These are phyloP conservation scores for Fragum fragum DNA, from an alignment of 2,888 invertebrate genomes.

Conservation along the genomic window DNA sequence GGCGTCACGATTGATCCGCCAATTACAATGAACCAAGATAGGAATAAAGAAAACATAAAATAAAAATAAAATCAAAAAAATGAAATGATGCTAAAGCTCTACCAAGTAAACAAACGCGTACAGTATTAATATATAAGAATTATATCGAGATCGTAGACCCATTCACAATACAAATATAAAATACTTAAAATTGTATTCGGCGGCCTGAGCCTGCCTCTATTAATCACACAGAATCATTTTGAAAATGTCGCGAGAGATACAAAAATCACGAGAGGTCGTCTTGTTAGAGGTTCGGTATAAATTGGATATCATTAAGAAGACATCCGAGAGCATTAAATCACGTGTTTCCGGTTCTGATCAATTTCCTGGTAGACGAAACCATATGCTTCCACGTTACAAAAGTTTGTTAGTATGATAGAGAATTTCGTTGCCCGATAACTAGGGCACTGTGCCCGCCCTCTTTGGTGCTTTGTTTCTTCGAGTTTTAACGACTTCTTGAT, in stretches of 20 bases:
- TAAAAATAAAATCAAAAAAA: too few species aligned
- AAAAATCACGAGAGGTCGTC: not conserved
- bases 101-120: too few species aligned
- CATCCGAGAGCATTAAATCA: conserved; percentile 61
- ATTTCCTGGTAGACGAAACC: conserved; percentile 48
- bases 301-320: conserved; percentile 48
- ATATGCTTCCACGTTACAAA: conserved; percentile 39
- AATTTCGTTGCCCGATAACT: not conserved
- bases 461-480: conserved; percentile 12
- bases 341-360: conserved; percentile 63
- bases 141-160: too few species aligned
- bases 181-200: too few species aligned
- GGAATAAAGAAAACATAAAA: too few species aligned
- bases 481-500: conserved; percentile 8
- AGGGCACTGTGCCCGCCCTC: not conserved
- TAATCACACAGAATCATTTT: not conserved
- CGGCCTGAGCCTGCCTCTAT: too few species aligned
- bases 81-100: too few species aligned
- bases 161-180: too few species aligned
- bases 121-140: too few species aligned
- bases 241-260: not conserved
- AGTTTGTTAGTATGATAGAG: not conserved
- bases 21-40: too few species aligned
- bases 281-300: conserved; percentile 23
- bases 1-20: too few species aligned